Evolutionary conservation across 2,797 vertebrate genomes (phyloP).

Genomic region (Trachops cirrhosus): DNA sequence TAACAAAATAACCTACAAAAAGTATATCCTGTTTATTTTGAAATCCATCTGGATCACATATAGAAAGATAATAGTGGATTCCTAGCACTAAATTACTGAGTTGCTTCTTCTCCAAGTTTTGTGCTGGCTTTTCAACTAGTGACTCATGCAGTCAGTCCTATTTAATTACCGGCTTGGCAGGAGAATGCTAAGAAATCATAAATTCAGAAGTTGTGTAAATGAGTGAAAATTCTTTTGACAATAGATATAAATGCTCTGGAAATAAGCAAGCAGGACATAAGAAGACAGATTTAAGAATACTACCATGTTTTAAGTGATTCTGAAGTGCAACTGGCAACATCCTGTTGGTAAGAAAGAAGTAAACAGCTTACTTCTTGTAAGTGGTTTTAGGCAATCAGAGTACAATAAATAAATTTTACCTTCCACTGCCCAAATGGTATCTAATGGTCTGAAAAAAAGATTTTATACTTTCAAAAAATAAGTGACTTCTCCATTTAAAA

Average conservation of each 20-base stretch:
- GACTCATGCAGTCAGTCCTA: slow-evolving; percentile 45
- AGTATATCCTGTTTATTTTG: neutral
- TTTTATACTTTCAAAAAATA: neutral
- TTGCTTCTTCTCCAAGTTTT: neutral
- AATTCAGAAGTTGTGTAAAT: slow-evolving; percentile 49
- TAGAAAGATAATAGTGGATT: neutral
- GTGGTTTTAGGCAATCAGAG: neutral
- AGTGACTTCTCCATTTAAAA: neutral
- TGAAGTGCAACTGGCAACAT: neutral
- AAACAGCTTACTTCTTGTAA: neutral
- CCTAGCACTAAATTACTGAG: neutral
- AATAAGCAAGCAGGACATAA: neutral
- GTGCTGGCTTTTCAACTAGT: neutral
- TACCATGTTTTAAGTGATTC: neutral
- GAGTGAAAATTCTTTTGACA: slow-evolving; percentile 50
- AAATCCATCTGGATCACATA: slow-evolving; percentile 20
- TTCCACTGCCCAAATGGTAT: neutral
- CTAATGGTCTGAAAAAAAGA: neutral
- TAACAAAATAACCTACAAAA: slow-evolving; percentile 8
- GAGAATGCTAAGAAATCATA: slow-evolving; percentile 29
- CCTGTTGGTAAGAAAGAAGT: neutral
- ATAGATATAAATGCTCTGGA: neutral
- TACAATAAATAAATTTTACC: neutral
- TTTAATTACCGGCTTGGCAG: slow-evolving; percentile 47
- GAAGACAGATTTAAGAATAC: neutral